These are phyloP conservation scores for Bombus confusus DNA, from an alignment of 1,140 invertebrate species.

Conservation along the genomic window DNA sequence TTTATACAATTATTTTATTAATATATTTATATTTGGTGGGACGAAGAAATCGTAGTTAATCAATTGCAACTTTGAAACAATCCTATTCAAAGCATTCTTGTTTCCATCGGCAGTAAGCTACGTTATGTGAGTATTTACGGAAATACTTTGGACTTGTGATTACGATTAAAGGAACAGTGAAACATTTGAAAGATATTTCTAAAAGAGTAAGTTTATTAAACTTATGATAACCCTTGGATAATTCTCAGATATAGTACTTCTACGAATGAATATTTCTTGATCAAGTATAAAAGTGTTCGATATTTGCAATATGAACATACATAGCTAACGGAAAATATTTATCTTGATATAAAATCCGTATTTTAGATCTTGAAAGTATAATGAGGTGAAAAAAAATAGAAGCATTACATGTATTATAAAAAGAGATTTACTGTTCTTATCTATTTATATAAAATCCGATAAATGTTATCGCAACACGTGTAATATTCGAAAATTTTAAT, in stretches of 20 bases:
- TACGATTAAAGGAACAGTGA: too few relatives aligned
- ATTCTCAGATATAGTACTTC: too few relatives aligned
- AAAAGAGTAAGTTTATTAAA: background rate
- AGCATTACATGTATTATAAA: too few relatives aligned
- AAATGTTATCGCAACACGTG: background rate
- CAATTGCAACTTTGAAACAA: background rate
- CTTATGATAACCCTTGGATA: background rate
- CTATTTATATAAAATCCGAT: background rate
- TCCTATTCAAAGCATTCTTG: background rate
- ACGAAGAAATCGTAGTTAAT: background rate
- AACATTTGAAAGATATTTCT: background rate
- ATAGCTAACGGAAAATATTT: too few relatives aligned
- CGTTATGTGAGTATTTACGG: background rate
- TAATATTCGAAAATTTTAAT: too few relatives aligned
- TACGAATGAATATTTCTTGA: too few relatives aligned
- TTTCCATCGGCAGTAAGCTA: background rate
- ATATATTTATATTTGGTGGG: constrained; percentile 3
- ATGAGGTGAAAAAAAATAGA: background rate
- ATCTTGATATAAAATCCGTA: too few relatives aligned
- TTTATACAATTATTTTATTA: constrained; percentile 17
- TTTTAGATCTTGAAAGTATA: too few relatives aligned
- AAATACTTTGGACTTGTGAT: constrained; percentile 10
- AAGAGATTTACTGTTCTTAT: background rate
- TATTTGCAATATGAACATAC: too few relatives aligned
- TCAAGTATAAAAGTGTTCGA: too few relatives aligned